Evolutionary conservation across 1,140 invertebrate species (phyloP).

Genomic region (Eriosoma lanigerum): DNA sequence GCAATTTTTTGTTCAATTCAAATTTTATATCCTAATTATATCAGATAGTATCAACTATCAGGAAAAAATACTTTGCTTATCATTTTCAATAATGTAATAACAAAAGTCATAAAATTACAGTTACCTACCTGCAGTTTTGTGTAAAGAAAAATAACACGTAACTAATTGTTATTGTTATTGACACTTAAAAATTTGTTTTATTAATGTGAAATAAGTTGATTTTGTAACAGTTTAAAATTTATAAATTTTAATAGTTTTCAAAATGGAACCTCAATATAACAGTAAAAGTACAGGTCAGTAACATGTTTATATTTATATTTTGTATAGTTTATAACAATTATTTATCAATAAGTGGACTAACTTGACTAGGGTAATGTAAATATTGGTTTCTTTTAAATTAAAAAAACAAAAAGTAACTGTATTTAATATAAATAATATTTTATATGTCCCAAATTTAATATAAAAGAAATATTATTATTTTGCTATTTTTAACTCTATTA

Average conservation of each 20-base stretch:
- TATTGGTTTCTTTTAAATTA: too few species aligned
- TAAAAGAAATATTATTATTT: neutral
- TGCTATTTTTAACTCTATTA: neutral
- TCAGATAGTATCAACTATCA: too few species aligned
- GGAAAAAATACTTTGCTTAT: too few species aligned
- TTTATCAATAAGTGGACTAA: too few species aligned
- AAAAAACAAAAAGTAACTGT: too few species aligned
- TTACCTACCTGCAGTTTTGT: too few species aligned
- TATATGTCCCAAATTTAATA: too few species aligned
- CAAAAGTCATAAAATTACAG: too few species aligned
- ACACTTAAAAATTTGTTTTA: neutral
- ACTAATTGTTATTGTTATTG: neutral
- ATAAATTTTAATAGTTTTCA: neutral
- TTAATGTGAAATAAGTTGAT: neutral
- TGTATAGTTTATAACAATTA: neutral
- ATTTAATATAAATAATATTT: neutral
- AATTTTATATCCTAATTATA: too few species aligned
- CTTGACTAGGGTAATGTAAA: too few species aligned
- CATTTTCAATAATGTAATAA: too few species aligned
- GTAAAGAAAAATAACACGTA: slow-evolving; percentile 20
- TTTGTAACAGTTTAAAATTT: neutral
- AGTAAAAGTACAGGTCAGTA: slow-evolving; percentile 42
- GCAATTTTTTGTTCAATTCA: too few species aligned
- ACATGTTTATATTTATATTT: neutral
- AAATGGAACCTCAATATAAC: slow-evolving; percentile 33